Evolutionary conservation across 2,888 invertebrate species (phyloP).

Genomic region (Beris morrisii): DNA sequence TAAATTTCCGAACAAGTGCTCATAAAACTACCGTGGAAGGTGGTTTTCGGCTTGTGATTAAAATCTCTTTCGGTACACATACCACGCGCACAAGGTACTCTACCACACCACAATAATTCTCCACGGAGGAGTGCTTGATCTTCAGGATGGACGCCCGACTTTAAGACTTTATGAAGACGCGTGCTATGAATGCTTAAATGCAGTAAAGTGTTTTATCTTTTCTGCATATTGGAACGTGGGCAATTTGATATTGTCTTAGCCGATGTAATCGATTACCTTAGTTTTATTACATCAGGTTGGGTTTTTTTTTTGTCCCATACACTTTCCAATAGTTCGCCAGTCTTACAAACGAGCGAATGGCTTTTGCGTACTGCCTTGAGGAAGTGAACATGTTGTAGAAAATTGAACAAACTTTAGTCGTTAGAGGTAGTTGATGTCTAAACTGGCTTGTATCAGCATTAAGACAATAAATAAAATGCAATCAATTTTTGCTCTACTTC

Average conservation of each 20-base stretch:
- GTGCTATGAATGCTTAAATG: too few species aligned
- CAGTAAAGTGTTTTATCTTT: background rate
- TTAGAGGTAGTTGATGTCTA: conserved; percentile 4
- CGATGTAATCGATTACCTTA: conserved; percentile 21
- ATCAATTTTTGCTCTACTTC: conserved; percentile 9
- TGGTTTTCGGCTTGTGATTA: too few species aligned
- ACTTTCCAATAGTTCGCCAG: background rate
- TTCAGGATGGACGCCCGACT: too few species aligned
- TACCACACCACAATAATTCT: too few species aligned
- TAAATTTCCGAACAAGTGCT: too few species aligned
- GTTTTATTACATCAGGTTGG: conserved; percentile 6
- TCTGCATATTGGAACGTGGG: conserved; percentile 28
- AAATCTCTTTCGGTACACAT: too few species aligned
- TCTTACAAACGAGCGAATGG: background rate
- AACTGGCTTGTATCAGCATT: background rate
- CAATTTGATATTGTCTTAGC: conserved; percentile 27
- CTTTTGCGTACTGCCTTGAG: conserved; percentile 3
- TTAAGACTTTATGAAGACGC: too few species aligned
- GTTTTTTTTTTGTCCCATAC: background rate
- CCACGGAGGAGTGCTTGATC: too few species aligned
- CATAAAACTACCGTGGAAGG: too few species aligned
- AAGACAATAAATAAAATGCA: conserved; percentile 12
- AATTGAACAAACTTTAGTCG: background rate
- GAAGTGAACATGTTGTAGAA: conserved; percentile 12
- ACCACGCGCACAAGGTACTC: too few species aligned